Percentiles rank a stretch among this genome's conserved stretches.
These are phyloP conservation scores for Babylonia areolata DNA, from an alignment of 1,140 invertebrate genomes.

Conservation along the genomic window DNA sequence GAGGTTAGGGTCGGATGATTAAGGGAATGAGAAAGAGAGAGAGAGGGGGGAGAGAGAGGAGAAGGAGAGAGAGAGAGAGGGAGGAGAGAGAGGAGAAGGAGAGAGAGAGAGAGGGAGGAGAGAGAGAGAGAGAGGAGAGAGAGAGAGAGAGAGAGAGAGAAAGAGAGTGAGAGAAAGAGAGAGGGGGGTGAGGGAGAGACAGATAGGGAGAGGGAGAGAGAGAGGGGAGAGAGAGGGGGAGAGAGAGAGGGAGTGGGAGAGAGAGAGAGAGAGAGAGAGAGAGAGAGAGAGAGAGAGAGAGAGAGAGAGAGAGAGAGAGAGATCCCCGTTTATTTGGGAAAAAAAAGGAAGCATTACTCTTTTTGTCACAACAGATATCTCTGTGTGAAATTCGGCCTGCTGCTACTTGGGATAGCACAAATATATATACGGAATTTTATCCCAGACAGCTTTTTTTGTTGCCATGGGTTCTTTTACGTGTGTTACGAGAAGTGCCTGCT, in stretches of 20 bases:
- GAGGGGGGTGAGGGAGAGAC: background rate
- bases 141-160: background rate
- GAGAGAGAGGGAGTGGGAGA: background rate
- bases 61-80: background rate
- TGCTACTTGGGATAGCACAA: background rate
- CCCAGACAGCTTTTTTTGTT: no score
- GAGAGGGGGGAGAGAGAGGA: background rate
- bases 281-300: background rate
- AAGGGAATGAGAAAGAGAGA: background rate
- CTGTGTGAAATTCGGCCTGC: background rate
- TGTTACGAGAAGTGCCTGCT: no score
- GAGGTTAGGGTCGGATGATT: no score
- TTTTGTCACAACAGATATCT: background rate
- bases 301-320: background rate
- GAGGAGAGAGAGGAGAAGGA: background rate
- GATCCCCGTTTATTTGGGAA: no score
- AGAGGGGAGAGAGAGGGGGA: background rate
- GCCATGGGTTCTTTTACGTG: no score
- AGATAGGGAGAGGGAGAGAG: background rate
- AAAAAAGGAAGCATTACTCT: background rate
- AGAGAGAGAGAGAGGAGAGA: background rate
- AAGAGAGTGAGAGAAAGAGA: background rate
- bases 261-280: background rate
- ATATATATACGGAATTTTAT: background rate
- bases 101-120: background rate